Conservation (phyloP, 2,797 vertebrate species). For the Periophthalmus magnuspinnatus region DNA sequence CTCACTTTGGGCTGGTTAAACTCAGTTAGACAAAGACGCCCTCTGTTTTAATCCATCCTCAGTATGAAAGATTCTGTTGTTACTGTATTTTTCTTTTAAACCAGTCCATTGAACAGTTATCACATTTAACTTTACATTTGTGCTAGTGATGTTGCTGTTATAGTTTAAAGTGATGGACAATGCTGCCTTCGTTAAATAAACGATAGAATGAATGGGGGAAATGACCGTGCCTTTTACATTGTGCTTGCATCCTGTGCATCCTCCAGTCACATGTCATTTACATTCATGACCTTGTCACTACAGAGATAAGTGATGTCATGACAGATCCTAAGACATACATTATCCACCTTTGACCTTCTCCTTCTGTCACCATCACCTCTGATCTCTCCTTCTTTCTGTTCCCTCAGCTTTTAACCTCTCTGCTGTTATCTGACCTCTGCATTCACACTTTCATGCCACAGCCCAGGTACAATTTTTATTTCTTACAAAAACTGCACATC, state of each 20-base stretch:
- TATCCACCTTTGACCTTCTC: constrained; percentile 72
- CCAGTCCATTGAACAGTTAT: not conserved
- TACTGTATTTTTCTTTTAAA: not conserved
- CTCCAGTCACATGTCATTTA: constrained; percentile 62
- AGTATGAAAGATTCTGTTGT: no score
- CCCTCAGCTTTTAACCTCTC: constrained; percentile 64
- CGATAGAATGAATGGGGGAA: not conserved
- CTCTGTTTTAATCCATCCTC: not conserved
- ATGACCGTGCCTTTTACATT: constrained; percentile 49
- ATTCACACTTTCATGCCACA: constrained; percentile 23
- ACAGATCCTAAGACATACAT: constrained; percentile 74
- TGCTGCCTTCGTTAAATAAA: not conserved
- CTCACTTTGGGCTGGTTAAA: not conserved
- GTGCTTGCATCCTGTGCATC: constrained; percentile 49
- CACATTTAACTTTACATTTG: not conserved
- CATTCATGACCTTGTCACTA: constrained; percentile 72
- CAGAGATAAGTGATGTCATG: constrained; percentile 71
- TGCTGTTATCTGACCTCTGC: constrained; percentile 55
- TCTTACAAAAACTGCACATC: not conserved
- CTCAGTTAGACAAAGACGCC: not conserved
- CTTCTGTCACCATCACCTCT: constrained; percentile 34
- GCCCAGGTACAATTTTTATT: constrained; percentile 38
- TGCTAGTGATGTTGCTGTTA: not conserved
- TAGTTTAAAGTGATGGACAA: not conserved
- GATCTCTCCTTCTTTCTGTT: constrained; percentile 45